phyloP scores from a whole-genome alignment of 2,113 vertebrate genomes.

The Callithrix jacchus region DNA sequence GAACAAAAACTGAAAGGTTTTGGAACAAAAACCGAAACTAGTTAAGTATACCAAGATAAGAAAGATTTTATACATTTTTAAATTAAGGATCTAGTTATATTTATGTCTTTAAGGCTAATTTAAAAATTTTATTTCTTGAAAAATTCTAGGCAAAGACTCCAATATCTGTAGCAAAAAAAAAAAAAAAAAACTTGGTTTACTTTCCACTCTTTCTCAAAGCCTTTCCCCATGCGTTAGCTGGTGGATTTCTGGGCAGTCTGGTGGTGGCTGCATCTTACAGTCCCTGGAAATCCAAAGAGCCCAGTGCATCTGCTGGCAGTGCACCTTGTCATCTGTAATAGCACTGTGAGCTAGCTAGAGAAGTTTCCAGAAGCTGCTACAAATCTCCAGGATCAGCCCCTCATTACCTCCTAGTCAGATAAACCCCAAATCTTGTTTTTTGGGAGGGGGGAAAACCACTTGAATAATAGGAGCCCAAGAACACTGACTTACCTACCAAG shows the following conservation, averaged over 20 bases:
- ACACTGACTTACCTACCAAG: background rate
- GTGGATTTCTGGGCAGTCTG: background rate
- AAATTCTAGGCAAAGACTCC: background rate
- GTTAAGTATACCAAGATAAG: background rate
- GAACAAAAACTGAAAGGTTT: background rate
- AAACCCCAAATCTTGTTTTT: background rate
- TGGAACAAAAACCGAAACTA: background rate
- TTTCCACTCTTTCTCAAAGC: background rate
- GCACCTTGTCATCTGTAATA: background rate
- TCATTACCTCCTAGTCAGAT: background rate
- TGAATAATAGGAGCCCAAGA: background rate
- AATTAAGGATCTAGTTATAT: background rate
- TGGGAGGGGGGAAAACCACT: background rate
- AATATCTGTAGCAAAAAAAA: background rate
- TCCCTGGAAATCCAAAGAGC: background rate
- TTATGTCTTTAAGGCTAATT: background rate
- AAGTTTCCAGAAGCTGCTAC: background rate
- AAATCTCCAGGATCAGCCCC: background rate
- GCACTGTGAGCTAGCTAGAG: background rate
- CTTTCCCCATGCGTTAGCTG: background rate
- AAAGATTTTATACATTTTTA: background rate
- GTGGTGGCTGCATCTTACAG: background rate
- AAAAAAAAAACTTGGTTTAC: background rate
- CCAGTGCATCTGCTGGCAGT: background rate
- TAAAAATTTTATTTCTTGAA: background rate